These are phyloP conservation scores for Chrysolina haemoptera DNA, from an alignment of 2,888 invertebrate genomes.

Conservation along the genomic window DNA sequence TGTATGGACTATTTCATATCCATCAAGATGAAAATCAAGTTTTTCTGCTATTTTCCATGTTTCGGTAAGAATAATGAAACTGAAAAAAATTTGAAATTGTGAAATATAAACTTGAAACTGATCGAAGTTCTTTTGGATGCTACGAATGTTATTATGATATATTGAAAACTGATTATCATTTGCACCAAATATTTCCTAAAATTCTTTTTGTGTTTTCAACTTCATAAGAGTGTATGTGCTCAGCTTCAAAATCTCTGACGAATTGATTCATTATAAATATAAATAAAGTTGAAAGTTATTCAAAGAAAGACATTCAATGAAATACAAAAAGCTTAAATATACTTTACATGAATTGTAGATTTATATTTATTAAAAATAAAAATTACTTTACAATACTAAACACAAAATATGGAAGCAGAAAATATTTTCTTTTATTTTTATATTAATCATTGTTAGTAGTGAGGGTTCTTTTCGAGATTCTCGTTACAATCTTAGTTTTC, in stretches of 20 bases:
- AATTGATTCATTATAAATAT: neutral
- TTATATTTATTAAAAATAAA: no score
- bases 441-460: no score
- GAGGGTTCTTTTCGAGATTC: no score
- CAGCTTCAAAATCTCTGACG: conserved; percentile 1
- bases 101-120: neutral
- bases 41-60: neutral
- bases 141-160: neutral
- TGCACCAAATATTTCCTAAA: neutral
- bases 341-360: neutral
- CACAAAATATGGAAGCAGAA: no score
- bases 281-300: neutral
- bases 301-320: no score
- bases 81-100: neutral
- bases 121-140: conserved; percentile 3
- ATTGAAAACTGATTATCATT: conserved; percentile 3
- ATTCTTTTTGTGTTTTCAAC: neutral
- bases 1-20: neutral
- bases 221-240: neutral
- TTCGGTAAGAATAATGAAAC: neutral
- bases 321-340: neutral
- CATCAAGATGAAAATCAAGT: neutral
- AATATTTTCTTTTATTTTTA: no score
- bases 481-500: no score
- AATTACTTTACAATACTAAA: no score